These are phyloP conservation scores for Cyclophora punctaria DNA, from an alignment of 2,888 invertebrate species.

Conservation along the genomic window DNA sequence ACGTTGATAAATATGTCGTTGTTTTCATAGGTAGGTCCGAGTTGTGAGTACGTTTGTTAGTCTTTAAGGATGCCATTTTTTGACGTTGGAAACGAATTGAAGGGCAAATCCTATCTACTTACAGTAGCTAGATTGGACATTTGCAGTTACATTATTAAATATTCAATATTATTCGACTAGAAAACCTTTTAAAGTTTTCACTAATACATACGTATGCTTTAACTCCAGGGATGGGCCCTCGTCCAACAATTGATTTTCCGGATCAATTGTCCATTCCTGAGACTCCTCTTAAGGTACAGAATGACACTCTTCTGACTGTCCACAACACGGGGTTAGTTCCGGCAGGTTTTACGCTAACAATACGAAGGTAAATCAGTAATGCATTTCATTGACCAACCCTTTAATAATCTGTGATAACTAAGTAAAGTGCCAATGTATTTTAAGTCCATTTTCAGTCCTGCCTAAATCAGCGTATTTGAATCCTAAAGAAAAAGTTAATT, in stretches of 20 bases:
- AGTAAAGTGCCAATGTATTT: slow-evolving; percentile 13
- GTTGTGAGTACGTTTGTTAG: neutral
- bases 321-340: slow-evolving; percentile 46
- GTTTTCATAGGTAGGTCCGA: slow-evolving; percentile 73
- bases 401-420: neutral
- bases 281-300: slow-evolving; percentile 54
- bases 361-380: slow-evolving; percentile 40
- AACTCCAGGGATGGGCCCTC: slow-evolving; percentile 55
- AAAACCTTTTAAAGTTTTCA: too few relatives aligned
- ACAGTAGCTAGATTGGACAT: too few relatives aligned
- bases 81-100: too few relatives aligned
- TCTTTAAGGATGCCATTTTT: too few relatives aligned
- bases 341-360: slow-evolving; percentile 47
- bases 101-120: too few relatives aligned
- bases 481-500: slow-evolving; percentile 59
- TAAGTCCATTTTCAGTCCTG: slow-evolving; percentile 68
- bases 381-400: neutral
- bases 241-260: slow-evolving; percentile 56
- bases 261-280: slow-evolving; percentile 47
- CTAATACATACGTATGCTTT: too few relatives aligned
- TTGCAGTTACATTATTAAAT: too few relatives aligned
- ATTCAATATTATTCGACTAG: too few relatives aligned
- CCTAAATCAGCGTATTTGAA: slow-evolving; percentile 69
- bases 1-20: slow-evolving; percentile 67
- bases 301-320: slow-evolving; percentile 28